Evolutionary conservation across 2,888 invertebrate species (phyloP).

Genomic region (Lasioglossum pauxillum): DNA sequence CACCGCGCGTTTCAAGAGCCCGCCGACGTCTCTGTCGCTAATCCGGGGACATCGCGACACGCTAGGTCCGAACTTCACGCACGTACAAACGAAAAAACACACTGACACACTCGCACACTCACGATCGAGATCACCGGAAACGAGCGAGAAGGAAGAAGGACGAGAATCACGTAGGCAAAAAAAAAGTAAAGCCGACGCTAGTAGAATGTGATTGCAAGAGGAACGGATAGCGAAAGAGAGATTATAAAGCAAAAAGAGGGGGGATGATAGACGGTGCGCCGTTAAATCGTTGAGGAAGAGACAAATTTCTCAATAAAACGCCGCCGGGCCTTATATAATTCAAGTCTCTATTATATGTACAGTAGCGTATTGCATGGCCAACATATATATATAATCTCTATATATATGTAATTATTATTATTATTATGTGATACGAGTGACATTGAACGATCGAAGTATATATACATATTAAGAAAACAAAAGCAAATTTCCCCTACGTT

Average conservation of each 20-base stretch:
- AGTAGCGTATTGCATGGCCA: slow-evolving; percentile 80
- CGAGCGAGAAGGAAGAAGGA: not conserved
- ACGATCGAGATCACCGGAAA: not conserved
- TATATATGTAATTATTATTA: slow-evolving; percentile 50
- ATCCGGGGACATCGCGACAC: not conserved
- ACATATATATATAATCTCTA: slow-evolving; percentile 50
- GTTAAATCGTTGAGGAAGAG: slow-evolving; percentile 70
- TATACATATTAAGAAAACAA: not conserved
- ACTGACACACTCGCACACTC: not conserved
- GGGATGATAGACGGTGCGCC: slow-evolving; percentile 66
- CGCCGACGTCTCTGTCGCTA: not conserved
- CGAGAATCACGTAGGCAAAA: not conserved
- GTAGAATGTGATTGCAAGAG: slow-evolving; percentile 17
- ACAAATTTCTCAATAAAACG: slow-evolving; percentile 84
- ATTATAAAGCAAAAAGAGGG: slow-evolving; percentile 79
- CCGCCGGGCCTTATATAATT: slow-evolving; percentile 79
- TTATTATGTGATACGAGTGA: slow-evolving; percentile 56
- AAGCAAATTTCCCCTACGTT: slow-evolving; percentile 68
- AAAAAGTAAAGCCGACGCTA: not conserved
- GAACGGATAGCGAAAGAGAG: slow-evolving; percentile 64
- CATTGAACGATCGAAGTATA: slow-evolving; percentile 32
- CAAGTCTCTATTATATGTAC: slow-evolving; percentile 58
- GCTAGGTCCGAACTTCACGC: not conserved
- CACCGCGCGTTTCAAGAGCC: not conserved
- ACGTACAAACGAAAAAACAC: not conserved